Evolutionary conservation across 2,888 invertebrate genomes (phyloP).

Genomic region (Germaria angustata): DNA sequence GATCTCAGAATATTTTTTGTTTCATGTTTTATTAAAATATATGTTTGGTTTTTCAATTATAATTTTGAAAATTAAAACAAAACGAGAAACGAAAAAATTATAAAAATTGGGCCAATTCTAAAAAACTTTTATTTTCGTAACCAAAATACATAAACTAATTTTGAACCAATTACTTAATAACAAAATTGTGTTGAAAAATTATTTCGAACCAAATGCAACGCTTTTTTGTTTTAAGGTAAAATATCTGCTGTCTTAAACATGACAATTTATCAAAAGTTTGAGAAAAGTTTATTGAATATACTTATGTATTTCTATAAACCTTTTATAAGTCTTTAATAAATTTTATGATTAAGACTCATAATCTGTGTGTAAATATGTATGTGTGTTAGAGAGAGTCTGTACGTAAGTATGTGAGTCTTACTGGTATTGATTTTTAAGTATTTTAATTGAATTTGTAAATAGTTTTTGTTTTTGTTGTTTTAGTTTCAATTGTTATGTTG

Average conservation of each 20-base stretch:
- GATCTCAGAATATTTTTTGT: too few species aligned
- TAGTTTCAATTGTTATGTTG: not conserved
- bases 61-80: slow-evolving; percentile 15
- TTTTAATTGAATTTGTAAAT: not conserved
- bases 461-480: not conserved
- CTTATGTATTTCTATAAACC: too few species aligned
- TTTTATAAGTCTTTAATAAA: too few species aligned
- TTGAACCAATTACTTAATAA: slow-evolving; percentile 44
- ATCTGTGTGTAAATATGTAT: not conserved
- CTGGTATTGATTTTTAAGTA: too few species aligned
- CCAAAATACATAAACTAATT: slow-evolving; percentile 42
- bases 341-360: too few species aligned
- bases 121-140: slow-evolving; percentile 35
- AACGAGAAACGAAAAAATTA: slow-evolving; percentile 37
- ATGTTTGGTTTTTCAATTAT: too few species aligned
- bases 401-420: too few species aligned
- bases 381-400: not conserved
- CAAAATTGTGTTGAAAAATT: not conserved
- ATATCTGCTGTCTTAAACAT: too few species aligned
- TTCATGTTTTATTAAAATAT: too few species aligned
- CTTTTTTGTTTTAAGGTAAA: not conserved
- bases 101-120: slow-evolving; percentile 67
- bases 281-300: too few species aligned
- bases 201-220: slow-evolving; percentile 33
- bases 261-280: too few species aligned